These are phyloP conservation scores for Pseudomyrmex sp. DNA, from an alignment of 1,140 invertebrate species.

Conservation along the genomic window DNA sequence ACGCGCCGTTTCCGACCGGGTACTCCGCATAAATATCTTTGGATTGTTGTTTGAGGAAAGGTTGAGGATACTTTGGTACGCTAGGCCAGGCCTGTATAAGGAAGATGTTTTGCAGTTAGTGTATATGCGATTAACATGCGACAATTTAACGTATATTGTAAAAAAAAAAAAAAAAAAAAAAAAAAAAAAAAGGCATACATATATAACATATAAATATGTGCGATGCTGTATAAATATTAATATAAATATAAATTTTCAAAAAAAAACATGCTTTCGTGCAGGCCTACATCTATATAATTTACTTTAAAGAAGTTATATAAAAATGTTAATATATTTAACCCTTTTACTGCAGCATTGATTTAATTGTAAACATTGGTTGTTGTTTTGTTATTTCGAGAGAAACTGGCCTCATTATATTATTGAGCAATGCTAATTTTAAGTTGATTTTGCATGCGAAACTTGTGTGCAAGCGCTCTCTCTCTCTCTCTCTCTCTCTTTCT, in stretches of 20 bases:
- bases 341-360: too few relatives aligned
- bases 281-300: conserved; percentile 30
- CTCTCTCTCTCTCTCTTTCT: too few relatives aligned
- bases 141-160: conserved; percentile 78
- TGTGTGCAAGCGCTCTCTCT: too few relatives aligned
- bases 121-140: conserved; percentile 81
- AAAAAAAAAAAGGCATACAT: conserved; percentile 55
- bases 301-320: conserved; percentile 41
- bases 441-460: too few relatives aligned
- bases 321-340: conserved; percentile 25
- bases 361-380: too few relatives aligned
- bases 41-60: conserved; percentile 72
- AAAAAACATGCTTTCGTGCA: conserved; percentile 66
- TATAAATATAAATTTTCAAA: conserved; percentile 75
- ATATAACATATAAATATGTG: conserved; percentile 49
- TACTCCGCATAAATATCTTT: conserved; percentile 79
- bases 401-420: too few relatives aligned
- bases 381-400: too few relatives aligned
- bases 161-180: conserved; percentile 70
- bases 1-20: conserved; percentile 26
- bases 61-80: conserved; percentile 83
- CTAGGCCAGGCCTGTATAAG: conserved; percentile 83
- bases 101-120: conserved; percentile 77
- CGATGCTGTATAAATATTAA: conserved; percentile 70
- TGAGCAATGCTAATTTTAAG: too few relatives aligned